phyloP scores from a whole-genome alignment of 2,113 vertebrate genomes.

The Hippocampus comes region DNA sequence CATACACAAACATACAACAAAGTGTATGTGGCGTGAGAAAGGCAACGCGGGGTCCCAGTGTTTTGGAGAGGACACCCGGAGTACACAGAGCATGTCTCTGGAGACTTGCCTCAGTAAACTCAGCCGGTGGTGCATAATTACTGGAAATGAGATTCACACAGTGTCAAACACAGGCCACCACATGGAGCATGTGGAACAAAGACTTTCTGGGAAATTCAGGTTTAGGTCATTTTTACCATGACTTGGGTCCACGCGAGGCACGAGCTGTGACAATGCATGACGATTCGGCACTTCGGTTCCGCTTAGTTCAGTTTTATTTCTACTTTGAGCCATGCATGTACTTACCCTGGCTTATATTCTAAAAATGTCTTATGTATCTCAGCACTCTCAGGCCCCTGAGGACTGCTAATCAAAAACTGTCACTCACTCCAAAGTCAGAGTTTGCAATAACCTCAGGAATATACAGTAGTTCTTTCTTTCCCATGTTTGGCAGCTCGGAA shows the following conservation, averaged over 20 bases:
- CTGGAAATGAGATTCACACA: conserved; percentile 48
- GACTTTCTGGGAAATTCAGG: neutral
- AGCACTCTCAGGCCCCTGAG: conserved; percentile 3
- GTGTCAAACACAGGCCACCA: conserved; percentile 44
- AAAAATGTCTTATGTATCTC: conserved; percentile 1
- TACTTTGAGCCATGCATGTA: conserved; percentile 1
- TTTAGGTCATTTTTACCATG: neutral
- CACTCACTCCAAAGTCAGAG: conserved; percentile 9
- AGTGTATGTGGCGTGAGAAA: conserved; percentile 70
- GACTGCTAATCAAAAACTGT: neutral
- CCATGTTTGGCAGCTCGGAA: neutral
- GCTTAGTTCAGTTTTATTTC: conserved; percentile 2
- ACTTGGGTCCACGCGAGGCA: neutral
- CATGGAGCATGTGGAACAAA: conserved; percentile 12
- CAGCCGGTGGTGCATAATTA: conserved; percentile 47
- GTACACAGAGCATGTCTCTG: conserved; percentile 48
- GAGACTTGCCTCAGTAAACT: conserved; percentile 54
- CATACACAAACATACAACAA: conserved; percentile 23
- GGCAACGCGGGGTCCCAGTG: conserved; percentile 38
- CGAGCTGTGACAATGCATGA: neutral
- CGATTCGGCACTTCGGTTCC: neutral
- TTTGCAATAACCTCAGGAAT: neutral
- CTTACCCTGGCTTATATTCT: conserved; percentile 18
- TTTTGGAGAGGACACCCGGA: conserved; percentile 44
- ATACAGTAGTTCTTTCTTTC: neutral